These are phyloP conservation scores for Anguilla obscura DNA, from an alignment of 2,797 vertebrate species.

Conservation along the genomic window DNA sequence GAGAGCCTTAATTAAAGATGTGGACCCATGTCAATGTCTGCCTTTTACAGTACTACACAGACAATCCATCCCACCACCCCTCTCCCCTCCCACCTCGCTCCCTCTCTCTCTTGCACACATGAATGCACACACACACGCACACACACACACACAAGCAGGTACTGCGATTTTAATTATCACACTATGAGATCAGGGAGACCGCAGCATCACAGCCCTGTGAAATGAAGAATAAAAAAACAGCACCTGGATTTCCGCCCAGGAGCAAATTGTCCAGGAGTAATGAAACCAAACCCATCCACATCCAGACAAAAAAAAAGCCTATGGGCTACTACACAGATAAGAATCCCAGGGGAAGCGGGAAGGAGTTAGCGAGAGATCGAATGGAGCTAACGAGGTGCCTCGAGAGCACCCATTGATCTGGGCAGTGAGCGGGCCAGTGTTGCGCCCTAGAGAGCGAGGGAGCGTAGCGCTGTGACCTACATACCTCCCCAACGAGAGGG, in stretches of 20 bases:
- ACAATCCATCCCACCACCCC: neutral
- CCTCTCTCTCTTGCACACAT: neutral
- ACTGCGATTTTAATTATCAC: neutral
- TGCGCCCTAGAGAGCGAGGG: neutral
- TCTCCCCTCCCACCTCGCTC: neutral
- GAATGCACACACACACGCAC: neutral
- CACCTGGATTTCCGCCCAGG: neutral
- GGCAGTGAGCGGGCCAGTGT: neutral
- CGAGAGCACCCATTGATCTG: neutral
- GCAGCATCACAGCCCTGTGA: neutral
- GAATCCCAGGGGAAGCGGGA: neutral
- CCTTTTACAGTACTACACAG: constrained; percentile 27
- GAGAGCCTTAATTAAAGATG: neutral
- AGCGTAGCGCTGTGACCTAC: neutral
- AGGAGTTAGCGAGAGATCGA: neutral
- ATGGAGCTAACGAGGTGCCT: neutral
- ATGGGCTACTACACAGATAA: neutral
- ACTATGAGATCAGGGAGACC: neutral
- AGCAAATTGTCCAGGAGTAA: neutral
- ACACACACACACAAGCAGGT: neutral
- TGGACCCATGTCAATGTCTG: neutral
- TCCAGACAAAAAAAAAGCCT: neutral
- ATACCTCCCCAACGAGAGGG: neutral
- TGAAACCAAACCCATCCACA: neutral
- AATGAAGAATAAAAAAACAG: neutral